Percentiles rank a stretch among this genome's conserved stretches.
Conservation (phyloP, 2,113 vertebrate genomes). For the Oceanites oceanicus region DNA sequence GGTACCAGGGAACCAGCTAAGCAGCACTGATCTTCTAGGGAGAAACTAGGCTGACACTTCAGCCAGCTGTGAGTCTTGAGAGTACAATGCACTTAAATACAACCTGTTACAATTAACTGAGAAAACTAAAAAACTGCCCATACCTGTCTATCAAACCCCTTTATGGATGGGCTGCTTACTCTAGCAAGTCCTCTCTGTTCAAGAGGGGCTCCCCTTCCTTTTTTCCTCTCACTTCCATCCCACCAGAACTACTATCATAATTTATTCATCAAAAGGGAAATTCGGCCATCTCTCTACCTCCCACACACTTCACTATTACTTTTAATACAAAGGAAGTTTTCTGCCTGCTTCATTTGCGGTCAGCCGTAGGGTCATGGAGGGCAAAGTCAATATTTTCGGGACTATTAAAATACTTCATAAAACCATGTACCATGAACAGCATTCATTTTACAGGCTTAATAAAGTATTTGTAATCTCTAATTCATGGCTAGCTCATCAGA, state of each 20-base stretch:
- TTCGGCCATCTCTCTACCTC: neutral
- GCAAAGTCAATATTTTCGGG: neutral
- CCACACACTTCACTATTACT: neutral
- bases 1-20: neutral
- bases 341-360: neutral
- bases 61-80: neutral
- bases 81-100: neutral
- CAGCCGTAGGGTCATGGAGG: neutral
- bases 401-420: conserved; percentile 3
- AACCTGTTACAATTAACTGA: neutral
- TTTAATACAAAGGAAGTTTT: neutral
- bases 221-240: neutral
- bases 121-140: neutral
- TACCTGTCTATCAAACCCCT: neutral
- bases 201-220: neutral
- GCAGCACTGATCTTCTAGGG: neutral
- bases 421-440: neutral
- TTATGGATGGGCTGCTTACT: neutral
- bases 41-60: neutral
- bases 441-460: neutral
- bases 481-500: neutral
- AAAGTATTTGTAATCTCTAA: conserved; percentile 16
- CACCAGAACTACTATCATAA: neutral
- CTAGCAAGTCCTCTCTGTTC: neutral
- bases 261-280: neutral